Percentiles rank a stretch among this genome's conserved stretches.
phyloP scores from a whole-genome alignment of 2,113 vertebrate genomes.

The Microtus montanus region DNA sequence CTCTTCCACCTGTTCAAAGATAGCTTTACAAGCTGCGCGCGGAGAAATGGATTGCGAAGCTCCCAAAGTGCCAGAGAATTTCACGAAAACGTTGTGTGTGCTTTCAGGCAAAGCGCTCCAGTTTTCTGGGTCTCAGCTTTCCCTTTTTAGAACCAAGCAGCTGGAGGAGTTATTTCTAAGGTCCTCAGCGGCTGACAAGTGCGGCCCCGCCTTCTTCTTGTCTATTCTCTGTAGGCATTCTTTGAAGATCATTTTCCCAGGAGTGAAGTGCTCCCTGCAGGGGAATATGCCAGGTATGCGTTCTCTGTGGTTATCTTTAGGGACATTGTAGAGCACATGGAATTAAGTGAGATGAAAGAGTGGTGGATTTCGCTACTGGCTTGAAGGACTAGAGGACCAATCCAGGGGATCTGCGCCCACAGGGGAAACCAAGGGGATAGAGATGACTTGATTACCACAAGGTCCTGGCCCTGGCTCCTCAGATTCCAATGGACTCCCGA shows the following conservation, averaged over 20 bases:
- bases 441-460: background rate
- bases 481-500: background rate
- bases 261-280: background rate
- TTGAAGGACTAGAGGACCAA: background rate
- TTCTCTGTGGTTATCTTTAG: background rate
- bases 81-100: slow-evolving; percentile 32
- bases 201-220: slow-evolving; percentile 61
- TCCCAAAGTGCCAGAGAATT: slow-evolving; percentile 40
- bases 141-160: slow-evolving; percentile 73
- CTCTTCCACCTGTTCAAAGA: slow-evolving; percentile 39
- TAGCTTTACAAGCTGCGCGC: slow-evolving; percentile 41
- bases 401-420: background rate
- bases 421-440: background rate
- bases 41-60: slow-evolving; percentile 41
- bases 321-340: background rate
- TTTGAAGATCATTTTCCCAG: slow-evolving; percentile 47
- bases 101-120: slow-evolving; percentile 63
- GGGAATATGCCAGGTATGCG: slow-evolving; percentile 52
- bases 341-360: background rate
- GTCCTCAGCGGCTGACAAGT: slow-evolving; percentile 58
- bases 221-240: slow-evolving; percentile 62
- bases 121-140: slow-evolving; percentile 76
- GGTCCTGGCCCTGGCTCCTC: background rate
- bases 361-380: background rate
- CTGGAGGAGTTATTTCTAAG: slow-evolving; percentile 77